These are phyloP conservation scores for Sericinus montela DNA, from an alignment of 2,888 invertebrate species.

Conservation along the genomic window DNA sequence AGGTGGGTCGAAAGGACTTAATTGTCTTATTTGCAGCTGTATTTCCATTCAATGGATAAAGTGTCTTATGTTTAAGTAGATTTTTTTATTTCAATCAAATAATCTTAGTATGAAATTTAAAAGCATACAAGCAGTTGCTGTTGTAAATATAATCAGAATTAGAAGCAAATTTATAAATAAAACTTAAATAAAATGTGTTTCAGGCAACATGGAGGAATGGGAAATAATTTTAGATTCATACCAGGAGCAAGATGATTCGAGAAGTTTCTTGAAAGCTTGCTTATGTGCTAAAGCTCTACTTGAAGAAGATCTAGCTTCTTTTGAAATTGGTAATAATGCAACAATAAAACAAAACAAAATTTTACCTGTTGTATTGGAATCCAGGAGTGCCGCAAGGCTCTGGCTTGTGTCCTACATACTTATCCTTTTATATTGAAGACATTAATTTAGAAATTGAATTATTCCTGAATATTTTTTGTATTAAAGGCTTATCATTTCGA, in stretches of 20 bases:
- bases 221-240: conserved; percentile 6
- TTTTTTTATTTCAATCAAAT: too few species aligned
- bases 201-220: conserved; percentile 10
- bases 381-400: neutral
- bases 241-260: neutral
- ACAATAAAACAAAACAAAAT: too few species aligned
- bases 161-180: too few species aligned
- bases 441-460: neutral
- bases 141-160: too few species aligned
- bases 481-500: too few species aligned
- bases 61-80: too few species aligned
- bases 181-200: neutral
- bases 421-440: neutral
- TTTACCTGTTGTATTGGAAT: neutral
- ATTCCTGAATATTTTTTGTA: too few species aligned
- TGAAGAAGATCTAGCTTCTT: conserved; percentile 2
- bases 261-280: conserved; percentile 5
- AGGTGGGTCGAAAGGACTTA: too few species aligned
- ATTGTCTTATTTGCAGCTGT: too few species aligned
- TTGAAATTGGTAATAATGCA: conserved; percentile 11
- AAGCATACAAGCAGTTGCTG: too few species aligned
- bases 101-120: too few species aligned
- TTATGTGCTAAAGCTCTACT: conserved; percentile 1
- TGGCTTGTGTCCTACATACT: neutral
- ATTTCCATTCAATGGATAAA: too few species aligned